Base-by-base conservation (phyloP, 2,797 vertebrate species). In the Microctenopoma steveboyesi region DNA sequence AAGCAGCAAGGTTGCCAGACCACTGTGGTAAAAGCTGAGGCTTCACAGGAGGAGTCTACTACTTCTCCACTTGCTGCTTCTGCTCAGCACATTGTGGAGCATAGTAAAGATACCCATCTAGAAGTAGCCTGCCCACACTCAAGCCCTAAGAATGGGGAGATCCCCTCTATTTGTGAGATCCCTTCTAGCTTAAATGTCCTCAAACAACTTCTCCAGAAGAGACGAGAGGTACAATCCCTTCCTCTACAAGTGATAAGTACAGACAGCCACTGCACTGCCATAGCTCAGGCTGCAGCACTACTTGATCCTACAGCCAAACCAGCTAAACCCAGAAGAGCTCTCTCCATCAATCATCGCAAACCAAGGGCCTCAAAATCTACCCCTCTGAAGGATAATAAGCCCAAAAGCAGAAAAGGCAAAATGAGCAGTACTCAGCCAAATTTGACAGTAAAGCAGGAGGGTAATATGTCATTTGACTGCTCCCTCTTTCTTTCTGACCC, bases 161-260 rank as follows among this genome's bases (percentile, higher is more conserved):
- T 88, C 12, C 83, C 92, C 25, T 85, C 91, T 64, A 69, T 94
- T 81, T 79, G 92, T 58, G 95, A 96, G 87, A 93, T 92, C 51
- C 95, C 95, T 2, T 96, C 96, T 83, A 93, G 97, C 43, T 89
- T 98, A 67, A 95, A 95, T 77, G 96, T 98, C 83, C 89, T 99
- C 59, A 99, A 97, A 84, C 95, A 97, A 86, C 91, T 98, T 79
- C 95, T 98, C 35, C 96, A 97, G 85, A 98, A 95, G 86, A 95
- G 96, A 71, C 96, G 96, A 64, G 94, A 94, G 46, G 85, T 62
- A 6, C 85, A 89, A 57, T 55, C 81, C 11, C 87, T 93, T 84
- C 93, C 95, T 66, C 37, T 86, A 40, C 86, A 83, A 69, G 77
- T 73, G 27, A 79, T 80, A 7, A 82, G 84, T 16, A 58, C 79